Base-by-base conservation (phyloP, 2,113 vertebrate species). In the Tenebrosternarchus preto region DNA sequence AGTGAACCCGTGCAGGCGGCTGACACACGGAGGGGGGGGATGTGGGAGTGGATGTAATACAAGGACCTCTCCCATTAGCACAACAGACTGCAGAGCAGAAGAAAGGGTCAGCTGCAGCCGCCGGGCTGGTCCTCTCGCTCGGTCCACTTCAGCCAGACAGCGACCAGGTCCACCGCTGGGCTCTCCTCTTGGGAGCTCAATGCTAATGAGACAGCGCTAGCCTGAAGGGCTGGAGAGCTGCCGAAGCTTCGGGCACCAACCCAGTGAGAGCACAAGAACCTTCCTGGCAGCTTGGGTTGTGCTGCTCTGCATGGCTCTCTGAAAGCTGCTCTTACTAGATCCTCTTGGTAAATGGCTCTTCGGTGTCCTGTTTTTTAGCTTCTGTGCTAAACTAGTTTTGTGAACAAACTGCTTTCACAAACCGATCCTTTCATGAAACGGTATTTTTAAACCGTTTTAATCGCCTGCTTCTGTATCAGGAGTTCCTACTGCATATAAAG, bases 51-150 rank as follows among this genome's bases (percentile, higher is more conserved):
- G 81, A 80, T 84, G 83, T 55, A 67, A 86, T 77, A 86, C 78
- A 72, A 79, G 86, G 76, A 81, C 56, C 78, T 84, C 80, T 87
- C 77, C 80, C 82, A 86, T 88, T 77, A 83, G 68, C 84, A 90
- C 88, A 88, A 90, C 75, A 87, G 79, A 89, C 73, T 70, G 59
- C 73, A 85, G 39, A 85, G 63, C 79, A 66, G 64, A 80, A 77
- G 69, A 87, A 87, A 33, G 68, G 39, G 78, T 90, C 78, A 57
- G 33, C 75, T 85, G 86, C 57, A 85, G 77, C 77, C 43, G 82
- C 57, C 85, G 39, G 66, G 71, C 73, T 78, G 83, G 64, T 80
- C 76, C 53, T 27, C 36, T 57, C 57, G 5, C 43, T 75, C 78
- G 70, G 75, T 53, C 43, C 39, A 66, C 31, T 61, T 84, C 77